A percentile compares a stretch with the other conserved stretches of the same genome.
These are phyloP conservation scores for Aptenodytes patagonicus DNA, from an alignment of 2,113 vertebrate species.

Conservation along the genomic window DNA sequence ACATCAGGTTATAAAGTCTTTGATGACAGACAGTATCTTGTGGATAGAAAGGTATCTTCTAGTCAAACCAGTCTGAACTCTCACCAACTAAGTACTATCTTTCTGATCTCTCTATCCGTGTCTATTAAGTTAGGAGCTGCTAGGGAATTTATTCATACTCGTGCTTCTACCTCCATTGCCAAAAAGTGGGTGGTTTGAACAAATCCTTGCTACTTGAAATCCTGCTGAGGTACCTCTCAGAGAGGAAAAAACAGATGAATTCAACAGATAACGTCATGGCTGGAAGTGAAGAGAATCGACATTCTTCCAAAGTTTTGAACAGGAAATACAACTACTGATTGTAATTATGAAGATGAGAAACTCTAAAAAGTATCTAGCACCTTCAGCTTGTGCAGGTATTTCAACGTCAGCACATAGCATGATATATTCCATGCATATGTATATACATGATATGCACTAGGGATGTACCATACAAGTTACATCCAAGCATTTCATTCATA, in stretches of 20 bases:
- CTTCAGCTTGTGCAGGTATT: not conserved
- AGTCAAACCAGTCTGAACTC: not conserved
- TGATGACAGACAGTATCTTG: not conserved
- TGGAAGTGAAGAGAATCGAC: not conserved
- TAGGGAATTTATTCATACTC: not conserved
- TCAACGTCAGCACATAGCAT: not conserved
- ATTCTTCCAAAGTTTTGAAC: not conserved
- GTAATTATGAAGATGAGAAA: not conserved
- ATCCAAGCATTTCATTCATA: not conserved
- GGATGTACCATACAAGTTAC: not conserved
- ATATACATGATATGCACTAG: not conserved
- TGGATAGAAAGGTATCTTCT: not conserved
- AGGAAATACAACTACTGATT: not conserved
- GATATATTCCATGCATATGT: not conserved
- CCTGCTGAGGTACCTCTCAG: not conserved
- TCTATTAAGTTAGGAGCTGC: not conserved
- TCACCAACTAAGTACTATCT: not conserved
- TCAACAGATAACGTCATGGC: not conserved
- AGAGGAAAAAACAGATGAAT: not conserved
- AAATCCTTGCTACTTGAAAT: not conserved
- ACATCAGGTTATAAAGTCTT: not conserved
- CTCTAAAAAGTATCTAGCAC: not conserved
- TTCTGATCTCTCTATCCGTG: not conserved
- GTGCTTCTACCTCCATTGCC: not conserved
- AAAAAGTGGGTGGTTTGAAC: not conserved